Percentiles rank a stretch among this genome's conserved stretches.
phyloP scores from a whole-genome alignment of 30 jellyfish, hydroid and myxozoan species.

The Nemopilema nomurai region DNA sequence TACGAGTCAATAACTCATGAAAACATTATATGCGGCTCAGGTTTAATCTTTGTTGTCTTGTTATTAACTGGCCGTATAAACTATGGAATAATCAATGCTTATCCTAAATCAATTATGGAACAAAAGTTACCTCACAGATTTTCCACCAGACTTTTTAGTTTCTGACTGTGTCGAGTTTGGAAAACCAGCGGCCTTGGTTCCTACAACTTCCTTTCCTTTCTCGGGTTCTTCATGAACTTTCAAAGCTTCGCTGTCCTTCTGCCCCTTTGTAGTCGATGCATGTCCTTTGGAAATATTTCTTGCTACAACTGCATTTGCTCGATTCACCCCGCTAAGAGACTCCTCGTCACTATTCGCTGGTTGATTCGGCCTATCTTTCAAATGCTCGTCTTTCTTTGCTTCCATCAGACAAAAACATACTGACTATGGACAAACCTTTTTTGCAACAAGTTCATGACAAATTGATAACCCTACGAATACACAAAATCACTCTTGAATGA shows the following conservation, averaged over 20 bases:
- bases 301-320: not conserved
- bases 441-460: not conserved
- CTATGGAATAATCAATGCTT: not conserved
- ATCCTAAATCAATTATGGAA: not conserved
- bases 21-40: no score
- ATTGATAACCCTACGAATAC: not conserved
- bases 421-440: not conserved
- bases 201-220: not conserved
- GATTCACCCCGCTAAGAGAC: not conserved
- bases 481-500: not conserved
- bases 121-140: not conserved
- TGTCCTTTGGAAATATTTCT: not conserved
- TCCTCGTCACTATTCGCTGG: constrained; percentile 21
- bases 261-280: not conserved
- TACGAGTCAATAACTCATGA: no score
- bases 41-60: not conserved
- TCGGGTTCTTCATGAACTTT: not conserved
- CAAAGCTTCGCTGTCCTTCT: not conserved
- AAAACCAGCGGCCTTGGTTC: not conserved
- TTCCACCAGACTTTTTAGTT: not conserved
- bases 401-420: constrained; percentile 21
- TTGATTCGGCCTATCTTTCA: constrained; percentile 13
- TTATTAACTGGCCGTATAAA: not conserved
- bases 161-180: constrained; percentile 2
- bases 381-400: constrained; percentile 10